These are phyloP conservation scores for Coboldia fuscipes DNA, from an alignment of 1,140 invertebrate genomes.

Conservation along the genomic window DNA sequence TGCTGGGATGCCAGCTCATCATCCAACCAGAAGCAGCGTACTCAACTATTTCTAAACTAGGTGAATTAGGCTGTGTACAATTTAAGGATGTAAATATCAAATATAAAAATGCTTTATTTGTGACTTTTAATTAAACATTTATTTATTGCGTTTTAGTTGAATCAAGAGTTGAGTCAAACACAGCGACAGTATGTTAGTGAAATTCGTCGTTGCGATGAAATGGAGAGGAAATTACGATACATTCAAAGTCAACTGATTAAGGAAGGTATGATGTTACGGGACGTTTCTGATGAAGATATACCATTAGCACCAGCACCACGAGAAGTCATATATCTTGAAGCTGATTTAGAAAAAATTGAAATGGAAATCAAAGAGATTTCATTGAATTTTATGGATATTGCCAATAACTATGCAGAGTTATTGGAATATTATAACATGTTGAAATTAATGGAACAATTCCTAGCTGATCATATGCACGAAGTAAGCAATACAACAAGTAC, in stretches of 20 bases:
- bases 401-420: constrained; percentile 79
- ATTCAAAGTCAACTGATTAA: constrained; percentile 91
- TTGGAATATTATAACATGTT: constrained; percentile 87
- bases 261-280: constrained; percentile 82
- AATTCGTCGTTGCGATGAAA: constrained; percentile 80
- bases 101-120: background rate
- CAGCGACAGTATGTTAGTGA: constrained; percentile 90
- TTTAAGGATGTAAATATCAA: constrained; percentile 63
- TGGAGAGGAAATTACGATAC: constrained; percentile 85
- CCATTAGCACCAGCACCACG: constrained; percentile 91
- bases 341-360: constrained; percentile 54
- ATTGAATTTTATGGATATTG: constrained; percentile 82
- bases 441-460: constrained; percentile 86
- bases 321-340: constrained; percentile 95
- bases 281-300: constrained; percentile 82
- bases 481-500: background rate
- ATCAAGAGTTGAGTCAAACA: constrained; percentile 82
- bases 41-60: constrained; percentile 78
- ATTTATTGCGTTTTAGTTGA: constrained; percentile 32
- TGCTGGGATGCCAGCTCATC: constrained; percentile 78
- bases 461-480: constrained; percentile 46
- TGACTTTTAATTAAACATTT: too few relatives aligned
- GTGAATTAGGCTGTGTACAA: constrained; percentile 80
- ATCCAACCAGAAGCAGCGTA: constrained; percentile 85
- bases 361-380: constrained; percentile 78